Conservation (phyloP, 2,797 vertebrate species). For the Sternarchorhynchus goeldii region DNA sequence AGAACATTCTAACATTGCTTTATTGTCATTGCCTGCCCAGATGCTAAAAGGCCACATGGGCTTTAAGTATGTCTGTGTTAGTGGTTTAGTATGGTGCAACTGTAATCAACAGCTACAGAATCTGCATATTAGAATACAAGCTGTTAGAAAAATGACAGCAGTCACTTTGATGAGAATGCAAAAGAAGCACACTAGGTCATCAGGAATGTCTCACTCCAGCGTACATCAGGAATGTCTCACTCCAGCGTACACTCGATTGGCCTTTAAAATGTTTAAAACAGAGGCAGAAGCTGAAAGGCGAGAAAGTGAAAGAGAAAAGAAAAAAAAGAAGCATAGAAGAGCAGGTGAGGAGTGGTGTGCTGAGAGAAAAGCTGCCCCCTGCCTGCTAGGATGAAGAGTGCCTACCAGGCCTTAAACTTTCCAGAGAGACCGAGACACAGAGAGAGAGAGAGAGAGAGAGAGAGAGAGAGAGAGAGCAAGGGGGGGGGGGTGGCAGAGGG, state of each 20-base stretch:
- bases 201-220: background rate
- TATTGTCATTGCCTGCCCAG: background rate
- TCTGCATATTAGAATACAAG: background rate
- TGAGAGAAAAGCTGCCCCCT: conserved; percentile 72
- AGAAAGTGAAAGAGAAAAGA: conserved; percentile 28
- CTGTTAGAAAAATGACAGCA: background rate
- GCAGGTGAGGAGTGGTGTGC: conserved; percentile 2
- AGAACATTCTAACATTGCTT: background rate
- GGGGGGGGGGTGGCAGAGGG: too few species aligned
- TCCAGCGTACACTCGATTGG: background rate
- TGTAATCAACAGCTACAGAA: background rate
- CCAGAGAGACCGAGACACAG: conserved; percentile 5
- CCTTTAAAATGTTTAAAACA: conserved; percentile 35
- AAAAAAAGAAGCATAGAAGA: conserved; percentile 23
- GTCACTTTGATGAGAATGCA: background rate
- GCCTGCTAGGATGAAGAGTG: conserved; percentile 83
- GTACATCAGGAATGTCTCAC: conserved; percentile 2
- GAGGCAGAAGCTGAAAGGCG: conserved; percentile 29
- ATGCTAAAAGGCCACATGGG: background rate
- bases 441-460: conserved; percentile 14
- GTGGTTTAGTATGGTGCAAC: background rate
- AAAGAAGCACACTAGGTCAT: background rate
- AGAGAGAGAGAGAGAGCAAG: conserved; percentile 14
- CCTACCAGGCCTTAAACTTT: conserved; percentile 76
- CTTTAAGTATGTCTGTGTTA: background rate